Evolutionary conservation across 23 tunicate species (phyloP).

Genomic region (Styela clava): DNA sequence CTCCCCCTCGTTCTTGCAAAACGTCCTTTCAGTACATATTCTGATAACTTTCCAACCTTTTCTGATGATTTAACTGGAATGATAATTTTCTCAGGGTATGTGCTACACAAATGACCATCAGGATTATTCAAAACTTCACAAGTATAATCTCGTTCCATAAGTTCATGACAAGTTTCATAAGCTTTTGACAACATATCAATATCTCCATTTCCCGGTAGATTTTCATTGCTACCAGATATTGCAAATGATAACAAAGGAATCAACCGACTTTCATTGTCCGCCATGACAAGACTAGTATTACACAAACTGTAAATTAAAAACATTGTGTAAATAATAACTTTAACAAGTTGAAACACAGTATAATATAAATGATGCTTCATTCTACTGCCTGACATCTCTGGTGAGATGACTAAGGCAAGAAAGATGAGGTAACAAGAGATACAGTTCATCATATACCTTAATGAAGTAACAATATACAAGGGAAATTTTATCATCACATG

Average conservation of each 20-base stretch:
- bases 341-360: too few species aligned
- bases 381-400: too few species aligned
- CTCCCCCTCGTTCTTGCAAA: slow-evolving; percentile 86
- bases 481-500: too few species aligned
- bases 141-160: slow-evolving; percentile 57
- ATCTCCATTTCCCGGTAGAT: not conserved
- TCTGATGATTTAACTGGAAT: slow-evolving; percentile 37
- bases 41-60: slow-evolving; percentile 24
- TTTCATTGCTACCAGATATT: not conserved
- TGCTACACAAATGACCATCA: slow-evolving; percentile 62
- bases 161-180: slow-evolving; percentile 40
- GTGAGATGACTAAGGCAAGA: too few species aligned
- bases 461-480: too few species aligned
- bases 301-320: too few species aligned
- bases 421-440: too few species aligned
- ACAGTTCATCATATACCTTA: too few species aligned
- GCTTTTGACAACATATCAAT: not conserved
- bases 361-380: too few species aligned
- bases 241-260: not conserved
- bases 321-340: too few species aligned
- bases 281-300: too few species aligned
- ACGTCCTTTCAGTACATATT: slow-evolving; percentile 45
- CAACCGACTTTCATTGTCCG: not conserved
- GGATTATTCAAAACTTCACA: slow-evolving; percentile 58
- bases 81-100: slow-evolving; percentile 67